Conservation (phyloP, 1,140 invertebrate species). For the Sycobia sp. region DNA sequence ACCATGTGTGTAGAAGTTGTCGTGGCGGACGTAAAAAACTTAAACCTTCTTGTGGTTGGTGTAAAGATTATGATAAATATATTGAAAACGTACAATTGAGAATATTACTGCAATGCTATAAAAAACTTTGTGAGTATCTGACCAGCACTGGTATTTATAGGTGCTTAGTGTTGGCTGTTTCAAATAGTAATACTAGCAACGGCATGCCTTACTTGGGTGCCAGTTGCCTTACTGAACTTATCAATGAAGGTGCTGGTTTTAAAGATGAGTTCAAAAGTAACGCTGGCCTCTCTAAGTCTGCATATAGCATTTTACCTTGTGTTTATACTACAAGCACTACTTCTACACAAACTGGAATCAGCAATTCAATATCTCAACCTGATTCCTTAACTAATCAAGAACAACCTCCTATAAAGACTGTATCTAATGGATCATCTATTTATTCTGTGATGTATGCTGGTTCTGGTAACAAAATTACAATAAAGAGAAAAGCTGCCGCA, state of each 20-base stretch:
- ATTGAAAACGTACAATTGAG: conserved; percentile 81
- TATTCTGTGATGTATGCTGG: conserved; percentile 81
- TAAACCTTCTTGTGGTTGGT: conserved; percentile 83
- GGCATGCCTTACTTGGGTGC: conserved; percentile 54
- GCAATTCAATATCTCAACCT: conserved; percentile 36
- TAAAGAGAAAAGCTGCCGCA: conserved; percentile 75
- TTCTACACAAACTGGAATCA: conserved; percentile 68
- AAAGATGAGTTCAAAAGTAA: conserved; percentile 77
- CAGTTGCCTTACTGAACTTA: conserved; percentile 72
- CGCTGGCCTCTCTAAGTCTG: conserved; percentile 71
- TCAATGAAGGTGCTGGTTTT: conserved; percentile 80
- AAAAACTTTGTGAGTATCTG: conserved; percentile 84
- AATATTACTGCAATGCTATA: conserved; percentile 84
- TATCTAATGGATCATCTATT: conserved; percentile 72
- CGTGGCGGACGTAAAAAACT: conserved; percentile 83
- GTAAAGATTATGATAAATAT: conserved; percentile 83
- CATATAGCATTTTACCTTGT: conserved; percentile 75
- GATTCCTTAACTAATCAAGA: neutral
- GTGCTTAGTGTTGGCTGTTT: conserved; percentile 60
- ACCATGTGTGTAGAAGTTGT: conserved; percentile 84
- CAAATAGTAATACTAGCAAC: conserved; percentile 59
- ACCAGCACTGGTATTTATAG: conserved; percentile 73
- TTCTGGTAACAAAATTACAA: conserved; percentile 80
- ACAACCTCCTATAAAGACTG: conserved; percentile 59
- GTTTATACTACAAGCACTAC: conserved; percentile 71